phyloP scores from a whole-genome alignment of 2,888 invertebrate genomes.

The Amaurobius ferox region DNA sequence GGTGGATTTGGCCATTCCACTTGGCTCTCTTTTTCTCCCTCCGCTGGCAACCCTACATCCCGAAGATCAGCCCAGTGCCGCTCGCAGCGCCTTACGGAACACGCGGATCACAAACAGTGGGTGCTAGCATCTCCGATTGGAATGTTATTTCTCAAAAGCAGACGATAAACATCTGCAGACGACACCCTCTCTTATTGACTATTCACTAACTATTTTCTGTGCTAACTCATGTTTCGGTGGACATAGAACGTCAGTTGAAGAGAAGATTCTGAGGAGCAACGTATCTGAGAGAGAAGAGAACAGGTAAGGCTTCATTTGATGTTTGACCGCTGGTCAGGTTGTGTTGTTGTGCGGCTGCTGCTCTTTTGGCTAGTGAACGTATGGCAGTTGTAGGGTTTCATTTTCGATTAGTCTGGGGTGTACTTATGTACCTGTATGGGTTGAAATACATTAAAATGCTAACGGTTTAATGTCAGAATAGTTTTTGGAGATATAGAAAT shows the following conservation, averaged over 20 bases:
- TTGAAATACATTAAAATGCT: too few relatives aligned
- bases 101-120: slow-evolving; percentile 68
- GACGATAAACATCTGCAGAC: slow-evolving; percentile 18
- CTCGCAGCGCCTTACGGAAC: slow-evolving; percentile 59
- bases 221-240: neutral
- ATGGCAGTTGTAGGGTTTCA: slow-evolving; percentile 45
- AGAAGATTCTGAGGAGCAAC: neutral
- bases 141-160: slow-evolving; percentile 62
- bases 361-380: slow-evolving; percentile 29
- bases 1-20: neutral
- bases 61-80: slow-evolving; percentile 37
- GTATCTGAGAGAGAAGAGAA: slow-evolving; percentile 11
- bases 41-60: slow-evolving; percentile 42
- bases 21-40: slow-evolving; percentile 20
- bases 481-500: too few relatives aligned
- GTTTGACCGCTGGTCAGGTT: slow-evolving; percentile 68
- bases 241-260: neutral
- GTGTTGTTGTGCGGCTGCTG: slow-evolving; percentile 37
- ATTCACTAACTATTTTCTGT: neutral
- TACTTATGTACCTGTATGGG: neutral
- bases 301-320: slow-evolving; percentile 47
- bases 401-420: neutral
- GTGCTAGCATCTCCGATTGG: slow-evolving; percentile 45
- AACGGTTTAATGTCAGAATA: too few relatives aligned
- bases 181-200: neutral